These are phyloP conservation scores for Entomobrya proxima DNA, from an alignment of 2,888 invertebrate species.

Conservation along the genomic window DNA sequence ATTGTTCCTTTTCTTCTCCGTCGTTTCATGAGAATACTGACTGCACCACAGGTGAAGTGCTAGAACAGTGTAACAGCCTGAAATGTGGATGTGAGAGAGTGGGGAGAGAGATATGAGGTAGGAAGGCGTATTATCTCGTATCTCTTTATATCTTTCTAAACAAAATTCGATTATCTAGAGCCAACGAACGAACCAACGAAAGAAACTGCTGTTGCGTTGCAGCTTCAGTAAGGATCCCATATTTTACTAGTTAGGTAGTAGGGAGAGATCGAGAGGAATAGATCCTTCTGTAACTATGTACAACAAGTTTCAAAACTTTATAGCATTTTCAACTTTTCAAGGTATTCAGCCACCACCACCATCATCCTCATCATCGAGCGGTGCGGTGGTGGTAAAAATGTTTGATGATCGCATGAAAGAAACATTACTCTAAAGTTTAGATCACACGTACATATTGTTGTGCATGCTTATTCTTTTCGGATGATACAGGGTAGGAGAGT, in stretches of 20 bases:
- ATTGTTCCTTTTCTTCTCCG: slow-evolving; percentile 11
- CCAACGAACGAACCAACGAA: slow-evolving; percentile 42
- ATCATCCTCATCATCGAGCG: no score
- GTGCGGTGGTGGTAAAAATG: neutral
- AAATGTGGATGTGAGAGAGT: neutral
- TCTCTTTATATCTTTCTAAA: slow-evolving; percentile 3
- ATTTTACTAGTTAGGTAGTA: no score
- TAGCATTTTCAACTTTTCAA: no score
- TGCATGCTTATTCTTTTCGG: no score
- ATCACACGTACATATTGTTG: no score
- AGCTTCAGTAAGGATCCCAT: no score
- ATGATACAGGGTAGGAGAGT: no score
- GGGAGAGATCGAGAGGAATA: neutral
- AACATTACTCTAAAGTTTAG: no score
- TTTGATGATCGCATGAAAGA: no score
- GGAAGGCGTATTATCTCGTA: slow-evolving; percentile 17
- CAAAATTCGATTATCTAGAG: slow-evolving; percentile 39
- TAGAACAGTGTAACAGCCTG: neutral
- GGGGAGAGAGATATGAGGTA: slow-evolving; percentile 8
- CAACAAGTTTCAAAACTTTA: no score
- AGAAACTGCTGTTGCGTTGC: neutral
- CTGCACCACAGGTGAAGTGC: neutral
- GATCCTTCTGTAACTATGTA: neutral
- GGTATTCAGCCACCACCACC: no score
- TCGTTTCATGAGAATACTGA: neutral